Conservation (phyloP, 2,797 vertebrate species). For the Fistularia tabacaria region DNA sequence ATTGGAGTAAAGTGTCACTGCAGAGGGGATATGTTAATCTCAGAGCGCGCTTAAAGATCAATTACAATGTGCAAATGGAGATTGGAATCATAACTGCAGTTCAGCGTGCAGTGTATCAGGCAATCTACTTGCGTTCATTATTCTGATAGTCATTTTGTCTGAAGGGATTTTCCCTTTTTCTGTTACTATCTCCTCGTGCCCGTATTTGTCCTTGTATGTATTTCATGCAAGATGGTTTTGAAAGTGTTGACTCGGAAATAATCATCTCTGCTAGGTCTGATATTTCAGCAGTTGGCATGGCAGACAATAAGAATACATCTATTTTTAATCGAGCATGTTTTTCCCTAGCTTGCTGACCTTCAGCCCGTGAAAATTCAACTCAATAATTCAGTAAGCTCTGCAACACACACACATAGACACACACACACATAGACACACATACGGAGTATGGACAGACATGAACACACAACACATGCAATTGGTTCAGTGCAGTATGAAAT, state of each 20-base stretch:
- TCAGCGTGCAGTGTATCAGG: constrained; percentile 25
- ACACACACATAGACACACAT: constrained; percentile 10
- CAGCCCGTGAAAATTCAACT: constrained; percentile 76
- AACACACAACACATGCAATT: not conserved
- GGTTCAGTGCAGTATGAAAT: constrained; percentile 36
- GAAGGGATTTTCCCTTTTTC: constrained; percentile 6
- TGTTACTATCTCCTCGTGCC: constrained; percentile 8
- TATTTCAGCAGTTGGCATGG: constrained; percentile 54
- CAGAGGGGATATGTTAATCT: constrained; percentile 56
- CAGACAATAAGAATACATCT: constrained; percentile 76
- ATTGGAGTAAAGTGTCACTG: constrained; percentile 65
- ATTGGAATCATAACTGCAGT: constrained; percentile 45
- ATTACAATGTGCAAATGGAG: constrained; percentile 56
- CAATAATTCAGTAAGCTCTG: constrained; percentile 76
- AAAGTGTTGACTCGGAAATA: constrained; percentile 39
- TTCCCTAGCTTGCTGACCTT: constrained; percentile 72
- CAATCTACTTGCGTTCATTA: not conserved
- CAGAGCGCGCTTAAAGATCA: constrained; percentile 57
- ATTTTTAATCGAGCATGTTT: constrained; percentile 75
- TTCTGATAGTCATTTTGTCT: constrained; percentile 6
- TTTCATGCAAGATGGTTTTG: constrained; percentile 30
- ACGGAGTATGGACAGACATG: constrained; percentile 8
- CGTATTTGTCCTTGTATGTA: constrained; percentile 4
- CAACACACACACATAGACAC: constrained; percentile 25
- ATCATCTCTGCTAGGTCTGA: constrained; percentile 50